phyloP scores from a whole-genome alignment of 2,797 vertebrate genomes.

The Picus viridis region DNA sequence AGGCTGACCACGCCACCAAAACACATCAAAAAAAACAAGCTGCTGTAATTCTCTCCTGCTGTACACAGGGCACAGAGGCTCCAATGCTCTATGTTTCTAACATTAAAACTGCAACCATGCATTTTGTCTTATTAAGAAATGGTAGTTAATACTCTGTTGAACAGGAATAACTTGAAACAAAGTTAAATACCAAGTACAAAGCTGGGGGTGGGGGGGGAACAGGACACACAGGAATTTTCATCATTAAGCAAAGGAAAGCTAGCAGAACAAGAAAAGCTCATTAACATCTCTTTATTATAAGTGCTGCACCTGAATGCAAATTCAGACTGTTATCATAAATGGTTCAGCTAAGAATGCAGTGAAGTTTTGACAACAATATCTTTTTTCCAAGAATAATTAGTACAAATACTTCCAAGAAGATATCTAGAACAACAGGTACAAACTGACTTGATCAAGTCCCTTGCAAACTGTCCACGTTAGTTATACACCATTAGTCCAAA shows the following conservation, averaged over 20 bases:
- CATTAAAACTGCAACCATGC: slow-evolving; percentile 22
- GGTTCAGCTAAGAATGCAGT: slow-evolving; percentile 15
- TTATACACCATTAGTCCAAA: slow-evolving; percentile 4
- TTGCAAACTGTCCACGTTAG: neutral
- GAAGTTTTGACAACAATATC: slow-evolving; percentile 68
- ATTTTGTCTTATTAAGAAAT: slow-evolving; percentile 47
- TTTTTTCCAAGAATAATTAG: slow-evolving; percentile 51
- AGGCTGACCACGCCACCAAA: neutral
- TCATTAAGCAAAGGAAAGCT: slow-evolving; percentile 51
- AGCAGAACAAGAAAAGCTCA: slow-evolving; percentile 41
- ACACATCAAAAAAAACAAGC: neutral
- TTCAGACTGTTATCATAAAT: slow-evolving; percentile 41
- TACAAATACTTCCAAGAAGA: slow-evolving; percentile 45
- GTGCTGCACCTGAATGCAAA: slow-evolving; percentile 61
- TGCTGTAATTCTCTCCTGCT: neutral
- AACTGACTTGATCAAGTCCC: slow-evolving; percentile 41
- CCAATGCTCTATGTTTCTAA: neutral
- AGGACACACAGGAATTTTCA: slow-evolving; percentile 43
- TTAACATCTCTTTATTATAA: slow-evolving; percentile 43
- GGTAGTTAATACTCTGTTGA: slow-evolving; percentile 42
- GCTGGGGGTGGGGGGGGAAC: slow-evolving; percentile 1
- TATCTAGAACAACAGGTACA: slow-evolving; percentile 51
- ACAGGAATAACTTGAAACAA: slow-evolving; percentile 66
- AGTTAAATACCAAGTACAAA: slow-evolving; percentile 12
- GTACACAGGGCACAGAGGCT: neutral